Conservation (phyloP, 2,888 invertebrate species). For the Acanthosepion pharaonis region DNA sequence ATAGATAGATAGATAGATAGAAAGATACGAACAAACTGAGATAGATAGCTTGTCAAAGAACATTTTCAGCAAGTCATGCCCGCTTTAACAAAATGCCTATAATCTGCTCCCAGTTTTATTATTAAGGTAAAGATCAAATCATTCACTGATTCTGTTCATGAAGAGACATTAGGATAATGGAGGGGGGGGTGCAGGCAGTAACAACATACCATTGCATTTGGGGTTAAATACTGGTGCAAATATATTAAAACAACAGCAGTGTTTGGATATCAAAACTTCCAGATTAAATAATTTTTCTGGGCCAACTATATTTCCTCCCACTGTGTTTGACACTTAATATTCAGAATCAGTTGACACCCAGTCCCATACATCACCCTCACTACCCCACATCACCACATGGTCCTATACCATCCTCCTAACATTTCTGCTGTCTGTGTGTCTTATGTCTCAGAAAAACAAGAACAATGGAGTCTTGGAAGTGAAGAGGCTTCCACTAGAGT, state of each 20-base stretch:
- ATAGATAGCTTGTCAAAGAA: background rate
- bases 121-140: background rate
- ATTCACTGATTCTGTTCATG: background rate
- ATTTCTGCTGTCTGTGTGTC: constrained; percentile 18
- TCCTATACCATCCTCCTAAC: background rate
- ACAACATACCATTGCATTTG: background rate
- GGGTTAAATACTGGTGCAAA: background rate
- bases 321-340: constrained; percentile 11
- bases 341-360: background rate
- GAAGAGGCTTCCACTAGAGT: background rate
- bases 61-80: background rate
- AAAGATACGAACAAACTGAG: too few relatives aligned
- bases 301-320: background rate
- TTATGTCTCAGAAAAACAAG: background rate
- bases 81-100: background rate
- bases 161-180: background rate
- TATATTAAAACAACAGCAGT: background rate
- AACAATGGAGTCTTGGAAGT: constrained; percentile 6
- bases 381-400: background rate
- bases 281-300: constrained; percentile 15
- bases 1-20: background rate
- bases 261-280: background rate
- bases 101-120: background rate
- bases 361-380: background rate
- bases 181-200: too few relatives aligned